Evolutionary conservation across 2,113 vertebrate species (phyloP).

Genomic region (Nicator chloris): DNA sequence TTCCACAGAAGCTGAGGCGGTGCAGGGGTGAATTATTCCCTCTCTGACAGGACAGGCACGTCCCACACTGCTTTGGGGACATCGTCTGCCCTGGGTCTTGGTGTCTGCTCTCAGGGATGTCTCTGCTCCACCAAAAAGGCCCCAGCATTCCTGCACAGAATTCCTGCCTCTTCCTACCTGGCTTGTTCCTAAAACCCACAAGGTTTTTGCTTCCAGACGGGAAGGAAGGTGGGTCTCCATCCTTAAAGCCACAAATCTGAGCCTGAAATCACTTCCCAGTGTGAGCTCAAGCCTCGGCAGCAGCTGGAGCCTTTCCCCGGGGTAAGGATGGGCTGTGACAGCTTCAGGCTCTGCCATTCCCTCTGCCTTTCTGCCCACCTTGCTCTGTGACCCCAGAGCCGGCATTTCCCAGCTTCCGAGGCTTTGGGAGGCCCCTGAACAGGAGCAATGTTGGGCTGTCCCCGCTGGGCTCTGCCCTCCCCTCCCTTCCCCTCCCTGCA

Average conservation of each 20-base stretch:
- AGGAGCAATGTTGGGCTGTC: neutral
- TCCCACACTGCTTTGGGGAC: neutral
- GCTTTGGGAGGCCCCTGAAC: accelerated
- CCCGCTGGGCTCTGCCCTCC: neutral
- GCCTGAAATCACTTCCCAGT: neutral
- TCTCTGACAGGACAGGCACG: neutral
- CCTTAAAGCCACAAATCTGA: accelerated
- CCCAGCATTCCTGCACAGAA: neutral
- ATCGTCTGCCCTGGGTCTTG: neutral
- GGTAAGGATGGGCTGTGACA: neutral
- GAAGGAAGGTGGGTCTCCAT: neutral
- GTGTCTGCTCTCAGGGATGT: neutral
- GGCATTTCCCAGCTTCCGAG: neutral
- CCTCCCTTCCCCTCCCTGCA: neutral
- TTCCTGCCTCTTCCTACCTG: neutral
- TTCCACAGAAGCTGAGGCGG: neutral
- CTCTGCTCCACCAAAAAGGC: neutral
- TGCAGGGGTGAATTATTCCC: neutral
- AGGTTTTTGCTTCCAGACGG: neutral
- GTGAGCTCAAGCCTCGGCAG: neutral
- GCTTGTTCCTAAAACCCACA: neutral
- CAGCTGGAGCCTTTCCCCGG: neutral
- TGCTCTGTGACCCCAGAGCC: accelerated
- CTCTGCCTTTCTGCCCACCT: neutral
- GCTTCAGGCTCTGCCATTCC: neutral